Evolutionary conservation across 2,888 invertebrate genomes (phyloP).

Genomic region (Drosophila paranaensis): DNA sequence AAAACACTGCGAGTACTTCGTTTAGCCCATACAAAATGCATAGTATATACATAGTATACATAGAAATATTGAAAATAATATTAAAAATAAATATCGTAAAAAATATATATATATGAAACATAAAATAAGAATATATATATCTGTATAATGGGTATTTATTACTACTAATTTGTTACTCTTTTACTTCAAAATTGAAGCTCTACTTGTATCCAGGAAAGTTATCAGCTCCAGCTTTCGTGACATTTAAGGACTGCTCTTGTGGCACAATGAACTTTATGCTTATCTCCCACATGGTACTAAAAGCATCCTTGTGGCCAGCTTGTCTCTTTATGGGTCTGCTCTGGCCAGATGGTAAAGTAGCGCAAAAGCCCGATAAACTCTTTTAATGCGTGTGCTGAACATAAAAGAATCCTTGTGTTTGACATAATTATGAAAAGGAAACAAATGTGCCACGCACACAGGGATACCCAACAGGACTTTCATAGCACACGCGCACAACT

Average conservation of each 20-base stretch:
- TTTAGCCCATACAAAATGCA: conserved; percentile 7
- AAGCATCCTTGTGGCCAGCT: conserved; percentile 20
- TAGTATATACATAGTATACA: too few relatives aligned
- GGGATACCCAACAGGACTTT: conserved; percentile 49
- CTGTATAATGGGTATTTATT: too few relatives aligned
- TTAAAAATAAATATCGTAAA: too few relatives aligned
- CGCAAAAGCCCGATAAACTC: conserved; percentile 61
- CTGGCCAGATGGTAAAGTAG: conserved; percentile 33
- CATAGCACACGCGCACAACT: conserved; percentile 55
- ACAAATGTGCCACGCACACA: conserved; percentile 68
- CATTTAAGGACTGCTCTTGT: conserved; percentile 18
- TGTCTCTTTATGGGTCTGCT: conserved; percentile 36
- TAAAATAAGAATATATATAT: too few relatives aligned
- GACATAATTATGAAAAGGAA: conserved; percentile 81
- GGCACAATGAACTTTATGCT: conserved; percentile 29
- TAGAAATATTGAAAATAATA: too few relatives aligned
- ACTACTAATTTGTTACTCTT: background rate
- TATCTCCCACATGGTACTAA: conserved; percentile 16
- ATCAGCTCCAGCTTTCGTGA: background rate
- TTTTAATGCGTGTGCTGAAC: conserved; percentile 48
- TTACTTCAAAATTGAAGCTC: background rate
- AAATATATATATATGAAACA: background rate
- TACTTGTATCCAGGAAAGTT: background rate
- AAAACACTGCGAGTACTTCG: conserved; percentile 53
- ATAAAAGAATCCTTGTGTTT: conserved; percentile 78